phyloP scores from a whole-genome alignment of 2,113 vertebrate species.

The Tragelaphus scriptus region DNA sequence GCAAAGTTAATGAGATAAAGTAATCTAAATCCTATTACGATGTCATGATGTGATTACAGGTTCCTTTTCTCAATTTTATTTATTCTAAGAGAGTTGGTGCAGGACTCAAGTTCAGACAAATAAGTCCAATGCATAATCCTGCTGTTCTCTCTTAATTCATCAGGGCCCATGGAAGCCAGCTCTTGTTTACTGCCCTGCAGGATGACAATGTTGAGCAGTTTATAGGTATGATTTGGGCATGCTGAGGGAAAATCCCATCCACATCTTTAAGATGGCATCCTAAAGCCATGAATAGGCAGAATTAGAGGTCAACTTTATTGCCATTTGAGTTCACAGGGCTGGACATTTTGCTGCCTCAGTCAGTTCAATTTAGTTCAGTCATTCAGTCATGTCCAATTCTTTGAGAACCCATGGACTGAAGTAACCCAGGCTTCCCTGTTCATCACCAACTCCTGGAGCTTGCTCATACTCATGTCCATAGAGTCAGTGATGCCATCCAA shows the following conservation, averaged over 20 bases:
- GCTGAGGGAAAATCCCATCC: neutral
- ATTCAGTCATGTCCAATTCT: accelerated
- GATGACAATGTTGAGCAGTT: neutral
- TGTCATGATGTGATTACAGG: neutral
- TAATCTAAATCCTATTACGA: neutral
- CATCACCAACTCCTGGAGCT: neutral
- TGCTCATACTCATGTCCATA: neutral
- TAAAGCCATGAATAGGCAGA: neutral
- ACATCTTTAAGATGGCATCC: neutral
- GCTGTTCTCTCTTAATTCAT: neutral
- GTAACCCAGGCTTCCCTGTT: neutral
- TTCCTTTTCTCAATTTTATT: constrained; percentile 14
- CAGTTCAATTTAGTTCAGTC: neutral
- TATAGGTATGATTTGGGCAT: neutral
- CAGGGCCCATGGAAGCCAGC: neutral
- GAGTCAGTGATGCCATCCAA: neutral
- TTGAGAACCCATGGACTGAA: neutral
- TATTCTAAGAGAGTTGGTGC: neutral
- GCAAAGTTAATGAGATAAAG: neutral
- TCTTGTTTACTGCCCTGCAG: neutral
- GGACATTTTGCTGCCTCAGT: neutral
- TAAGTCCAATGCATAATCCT: neutral
- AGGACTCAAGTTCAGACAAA: neutral
- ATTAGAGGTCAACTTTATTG: neutral
- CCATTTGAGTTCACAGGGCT: neutral